Conservation (phyloP, 2,888 invertebrate genomes). For the Hololepta plana region DNA sequence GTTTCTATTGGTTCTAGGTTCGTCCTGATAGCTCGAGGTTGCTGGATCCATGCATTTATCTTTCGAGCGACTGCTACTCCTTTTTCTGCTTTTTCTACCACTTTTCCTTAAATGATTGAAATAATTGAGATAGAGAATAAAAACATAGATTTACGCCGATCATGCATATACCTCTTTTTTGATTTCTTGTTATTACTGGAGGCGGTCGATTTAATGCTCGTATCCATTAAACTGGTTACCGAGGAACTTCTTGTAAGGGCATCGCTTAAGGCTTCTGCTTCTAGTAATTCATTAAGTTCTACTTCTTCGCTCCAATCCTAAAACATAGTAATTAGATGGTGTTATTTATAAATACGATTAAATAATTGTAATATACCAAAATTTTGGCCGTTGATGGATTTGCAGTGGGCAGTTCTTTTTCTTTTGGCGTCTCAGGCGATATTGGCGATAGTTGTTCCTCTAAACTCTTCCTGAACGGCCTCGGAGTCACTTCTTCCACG, state of each 20-base stretch:
- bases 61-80: slow-evolving; percentile 18
- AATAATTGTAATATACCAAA: neutral
- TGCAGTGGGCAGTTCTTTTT: too few relatives aligned
- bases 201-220: slow-evolving; percentile 17
- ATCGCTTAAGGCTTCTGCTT: slow-evolving; percentile 27
- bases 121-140: slow-evolving; percentile 1
- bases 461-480: slow-evolving; percentile 13
- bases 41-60: slow-evolving; percentile 16
- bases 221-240: slow-evolving; percentile 28
- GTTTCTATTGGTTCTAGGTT: slow-evolving; percentile 8
- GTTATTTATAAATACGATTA: slow-evolving; percentile 1
- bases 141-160: slow-evolving; percentile 5
- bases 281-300: slow-evolving; percentile 30
- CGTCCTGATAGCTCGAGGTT: slow-evolving; percentile 7
- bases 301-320: slow-evolving; percentile 45
- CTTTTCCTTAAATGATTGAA: slow-evolving; percentile 1
- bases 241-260: slow-evolving; percentile 35
- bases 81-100: slow-evolving; percentile 8
- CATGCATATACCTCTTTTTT: slow-evolving; percentile 18
- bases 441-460: slow-evolving; percentile 17
- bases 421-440: slow-evolving; percentile 13
- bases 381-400: neutral
- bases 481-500: too few relatives aligned
- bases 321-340: slow-evolving; percentile 9
- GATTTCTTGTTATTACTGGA: slow-evolving; percentile 14